phyloP scores from a whole-genome alignment of 2,113 vertebrate species.

The Irena cyanogastra region DNA sequence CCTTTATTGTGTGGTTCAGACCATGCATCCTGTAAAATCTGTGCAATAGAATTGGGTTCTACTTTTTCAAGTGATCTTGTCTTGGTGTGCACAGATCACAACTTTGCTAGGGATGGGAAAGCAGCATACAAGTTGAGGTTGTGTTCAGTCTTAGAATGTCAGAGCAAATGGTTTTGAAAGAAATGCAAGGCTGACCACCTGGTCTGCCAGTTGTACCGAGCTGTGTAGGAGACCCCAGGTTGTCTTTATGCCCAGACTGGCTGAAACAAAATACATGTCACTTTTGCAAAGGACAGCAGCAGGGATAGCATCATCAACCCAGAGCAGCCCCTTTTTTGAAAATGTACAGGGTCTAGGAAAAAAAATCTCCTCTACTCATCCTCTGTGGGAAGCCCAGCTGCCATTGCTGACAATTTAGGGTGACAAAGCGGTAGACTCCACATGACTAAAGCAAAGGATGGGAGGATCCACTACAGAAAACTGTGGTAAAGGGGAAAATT shows the following conservation, averaged over 20 bases:
- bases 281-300: background rate
- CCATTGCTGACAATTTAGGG: background rate
- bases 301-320: background rate
- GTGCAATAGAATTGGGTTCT: background rate
- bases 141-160: background rate
- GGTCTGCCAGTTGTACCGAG: background rate
- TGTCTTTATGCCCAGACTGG: background rate
- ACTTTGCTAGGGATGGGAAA: background rate
- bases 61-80: background rate
- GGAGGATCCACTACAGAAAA: background rate
- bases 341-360: background rate
- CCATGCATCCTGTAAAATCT: background rate
- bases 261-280: background rate
- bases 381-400: background rate
- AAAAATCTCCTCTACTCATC: background rate
- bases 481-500: background rate
- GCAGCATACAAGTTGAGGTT: background rate
- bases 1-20: background rate
- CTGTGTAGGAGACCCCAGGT: background rate
- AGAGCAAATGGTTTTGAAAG: background rate
- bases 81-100: background rate
- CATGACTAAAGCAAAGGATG: background rate
- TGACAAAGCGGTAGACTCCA: background rate
- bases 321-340: background rate
- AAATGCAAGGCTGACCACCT: background rate